Evolutionary conservation across 2,888 invertebrate genomes (phyloP).

Genomic region (Rugalucina vietnamica): DNA sequence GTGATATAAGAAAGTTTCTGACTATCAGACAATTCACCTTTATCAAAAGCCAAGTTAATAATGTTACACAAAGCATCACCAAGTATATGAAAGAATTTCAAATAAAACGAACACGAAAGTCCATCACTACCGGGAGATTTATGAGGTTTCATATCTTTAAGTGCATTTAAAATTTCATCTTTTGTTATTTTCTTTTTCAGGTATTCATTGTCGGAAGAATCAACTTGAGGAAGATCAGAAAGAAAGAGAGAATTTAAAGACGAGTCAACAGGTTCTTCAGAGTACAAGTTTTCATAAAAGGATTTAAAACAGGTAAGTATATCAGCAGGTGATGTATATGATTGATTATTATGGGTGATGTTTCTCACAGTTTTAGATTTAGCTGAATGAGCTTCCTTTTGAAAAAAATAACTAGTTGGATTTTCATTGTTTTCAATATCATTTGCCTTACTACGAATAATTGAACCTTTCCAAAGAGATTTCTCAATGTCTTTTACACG

Average conservation of each 20-base stretch:
- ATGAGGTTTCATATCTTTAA: conserved; percentile 25
- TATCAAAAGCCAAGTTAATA: conserved; percentile 11
- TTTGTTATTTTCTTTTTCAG: conserved; percentile 16
- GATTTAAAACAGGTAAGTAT: neutral
- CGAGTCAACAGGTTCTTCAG: too few species aligned
- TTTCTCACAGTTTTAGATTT: neutral
- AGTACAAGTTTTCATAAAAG: too few species aligned
- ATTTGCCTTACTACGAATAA: too few species aligned
- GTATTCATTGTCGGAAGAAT: neutral
- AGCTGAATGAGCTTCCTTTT: neutral
- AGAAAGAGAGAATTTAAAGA: neutral
- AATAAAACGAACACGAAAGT: conserved; percentile 22
- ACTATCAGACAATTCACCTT: conserved; percentile 32
- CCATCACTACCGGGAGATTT: conserved; percentile 48
- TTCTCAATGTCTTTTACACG: too few species aligned
- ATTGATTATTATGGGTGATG: neutral
- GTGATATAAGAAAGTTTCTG: conserved; percentile 47
- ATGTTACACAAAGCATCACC: conserved; percentile 28
- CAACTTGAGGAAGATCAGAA: neutral
- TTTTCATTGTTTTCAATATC: too few species aligned
- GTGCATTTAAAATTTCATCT: neutral
- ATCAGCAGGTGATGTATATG: too few species aligned
- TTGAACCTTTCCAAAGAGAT: too few species aligned
- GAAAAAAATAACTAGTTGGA: too few species aligned
- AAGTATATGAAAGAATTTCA: conserved; percentile 40